Base-by-base conservation (phyloP, 2,888 invertebrate species). In the Heliconius charithonia region DNA sequence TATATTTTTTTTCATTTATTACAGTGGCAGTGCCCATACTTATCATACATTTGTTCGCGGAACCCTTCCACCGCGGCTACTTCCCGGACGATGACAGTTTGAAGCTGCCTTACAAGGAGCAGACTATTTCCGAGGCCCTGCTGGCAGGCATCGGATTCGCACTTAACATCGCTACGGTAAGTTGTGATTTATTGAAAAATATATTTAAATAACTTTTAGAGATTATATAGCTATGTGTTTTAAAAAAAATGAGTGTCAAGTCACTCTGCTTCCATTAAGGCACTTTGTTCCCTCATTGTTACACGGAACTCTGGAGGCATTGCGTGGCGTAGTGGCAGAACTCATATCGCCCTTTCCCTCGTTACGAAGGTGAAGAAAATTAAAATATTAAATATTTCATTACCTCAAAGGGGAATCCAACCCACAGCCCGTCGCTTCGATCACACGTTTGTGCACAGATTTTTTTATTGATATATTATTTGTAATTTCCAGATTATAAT, bases 41-140 rank as follows among this genome's bases (percentile, higher is more conserved):
- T 70, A 92, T 95, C 63, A 93, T 97, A 76, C 95, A 94, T 83
- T 86, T 97, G 79, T 96, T 96, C 93, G 97, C 96, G 13, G 92
- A 95, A 82, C 97, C 98, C 0, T 97, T 96, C 88, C 92, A 96
- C 75, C 95, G 99, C 75, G 99, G 99, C 27, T 99, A 98, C 95
- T 98, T 98, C 94, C 98, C 97, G 89, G 96, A 97, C 89, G 99
- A 99, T 94, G 97, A 97, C 85, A 97, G 97, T 77, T 95, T 99
- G 51, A 95, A 95, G 82, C 97, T 99, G 90, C 99, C 99, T 0
- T 98, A 96, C 89, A 96, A 96, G 84, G 94, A 96, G 1, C 97
- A 97, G 75, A 97, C 97, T 3, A 96, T 98, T 72, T 96, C 97
- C 29, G 97, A 96, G 86, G 93, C 93, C 84, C 94, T 96, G 88